Evolutionary conservation across 2,888 invertebrate genomes (phyloP).

Genomic region (Nysson spinosus): DNA sequence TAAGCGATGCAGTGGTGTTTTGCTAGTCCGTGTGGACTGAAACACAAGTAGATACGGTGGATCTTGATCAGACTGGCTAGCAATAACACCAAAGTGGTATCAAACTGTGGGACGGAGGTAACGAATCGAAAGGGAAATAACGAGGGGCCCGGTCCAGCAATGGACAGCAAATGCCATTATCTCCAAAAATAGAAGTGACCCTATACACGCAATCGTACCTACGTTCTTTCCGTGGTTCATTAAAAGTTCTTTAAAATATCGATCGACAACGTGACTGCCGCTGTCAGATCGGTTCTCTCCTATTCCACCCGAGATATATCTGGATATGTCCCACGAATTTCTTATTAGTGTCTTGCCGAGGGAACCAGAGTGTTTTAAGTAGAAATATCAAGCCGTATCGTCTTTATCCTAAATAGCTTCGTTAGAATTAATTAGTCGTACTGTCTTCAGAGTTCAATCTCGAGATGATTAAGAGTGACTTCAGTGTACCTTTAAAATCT

Average conservation of each 20-base stretch:
- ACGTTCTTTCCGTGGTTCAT: conserved; percentile 49
- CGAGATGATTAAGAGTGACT: conserved; percentile 8
- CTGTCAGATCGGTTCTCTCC: conserved; percentile 22
- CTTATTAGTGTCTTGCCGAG: conserved; percentile 14
- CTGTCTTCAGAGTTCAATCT: conserved; percentile 21
- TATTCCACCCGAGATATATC: not conserved
- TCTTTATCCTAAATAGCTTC: conserved; percentile 31
- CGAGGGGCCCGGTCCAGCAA: conserved; percentile 46
- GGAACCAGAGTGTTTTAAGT: conserved; percentile 4
- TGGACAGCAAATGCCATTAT: conserved; percentile 63
- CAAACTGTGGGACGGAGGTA: conserved; percentile 24
- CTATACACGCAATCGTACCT: conserved; percentile 25
- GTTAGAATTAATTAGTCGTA: conserved; percentile 48
- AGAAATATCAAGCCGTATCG: not conserved
- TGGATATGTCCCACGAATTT: conserved; percentile 21
- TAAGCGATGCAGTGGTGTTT: too few species aligned
- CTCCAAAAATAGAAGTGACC: conserved; percentile 61
- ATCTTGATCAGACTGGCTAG: conserved; percentile 44
- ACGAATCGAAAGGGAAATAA: conserved; percentile 56
- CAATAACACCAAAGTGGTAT: conserved; percentile 48
- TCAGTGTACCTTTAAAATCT: not conserved
- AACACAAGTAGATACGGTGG: conserved; percentile 31
- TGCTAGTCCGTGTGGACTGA: conserved; percentile 2
- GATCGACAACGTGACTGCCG: conserved; percentile 32
- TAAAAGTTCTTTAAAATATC: conserved; percentile 56